Percentiles rank a stretch among this genome's conserved stretches.
Evolutionary conservation across 2,888 invertebrate species (phyloP).

Genomic region (Torymus texanus): DNA sequence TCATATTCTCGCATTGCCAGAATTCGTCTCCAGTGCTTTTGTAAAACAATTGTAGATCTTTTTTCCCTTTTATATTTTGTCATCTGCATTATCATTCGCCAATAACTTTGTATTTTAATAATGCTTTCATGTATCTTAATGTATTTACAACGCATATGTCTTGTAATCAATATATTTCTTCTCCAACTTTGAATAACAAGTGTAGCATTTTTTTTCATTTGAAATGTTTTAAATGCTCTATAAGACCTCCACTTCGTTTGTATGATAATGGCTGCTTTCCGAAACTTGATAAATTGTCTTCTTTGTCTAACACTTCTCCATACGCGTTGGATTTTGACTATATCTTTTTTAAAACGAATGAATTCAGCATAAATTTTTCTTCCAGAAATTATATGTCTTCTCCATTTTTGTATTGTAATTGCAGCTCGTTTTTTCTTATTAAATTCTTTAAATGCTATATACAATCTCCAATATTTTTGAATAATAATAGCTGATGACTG

Average conservation of each 20-base stretch:
- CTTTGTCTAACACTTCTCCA: slow-evolving; percentile 23
- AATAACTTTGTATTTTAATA: slow-evolving; percentile 30
- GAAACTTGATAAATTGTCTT: slow-evolving; percentile 12
- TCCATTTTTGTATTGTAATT: slow-evolving; percentile 59
- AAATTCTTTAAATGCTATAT: slow-evolving; percentile 43
- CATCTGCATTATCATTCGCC: slow-evolving; percentile 11
- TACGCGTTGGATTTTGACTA: slow-evolving; percentile 17
- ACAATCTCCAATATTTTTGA: slow-evolving; percentile 73
- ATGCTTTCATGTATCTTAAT: neutral
- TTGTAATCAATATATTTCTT: neutral
- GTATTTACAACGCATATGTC: slow-evolving; percentile 4
- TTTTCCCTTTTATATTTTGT: slow-evolving; percentile 33
- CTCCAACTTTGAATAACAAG: slow-evolving; percentile 42
- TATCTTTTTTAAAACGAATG: slow-evolving; percentile 9
- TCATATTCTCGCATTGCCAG: slow-evolving; percentile 50
- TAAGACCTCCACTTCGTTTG: slow-evolving; percentile 74
- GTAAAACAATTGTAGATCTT: slow-evolving; percentile 70
- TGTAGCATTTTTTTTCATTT: slow-evolving; percentile 24
- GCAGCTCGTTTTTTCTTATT: slow-evolving; percentile 57
- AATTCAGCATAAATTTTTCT: slow-evolving; percentile 52
- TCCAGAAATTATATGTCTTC: slow-evolving; percentile 44
- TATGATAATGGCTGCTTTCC: slow-evolving; percentile 62
- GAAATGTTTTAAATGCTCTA: slow-evolving; percentile 63
- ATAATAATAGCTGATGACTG: slow-evolving; percentile 68
- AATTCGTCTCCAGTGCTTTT: slow-evolving; percentile 71